These are phyloP conservation scores for Protodeltote pygarga DNA, from an alignment of 2,888 invertebrate genomes.

Conservation along the genomic window DNA sequence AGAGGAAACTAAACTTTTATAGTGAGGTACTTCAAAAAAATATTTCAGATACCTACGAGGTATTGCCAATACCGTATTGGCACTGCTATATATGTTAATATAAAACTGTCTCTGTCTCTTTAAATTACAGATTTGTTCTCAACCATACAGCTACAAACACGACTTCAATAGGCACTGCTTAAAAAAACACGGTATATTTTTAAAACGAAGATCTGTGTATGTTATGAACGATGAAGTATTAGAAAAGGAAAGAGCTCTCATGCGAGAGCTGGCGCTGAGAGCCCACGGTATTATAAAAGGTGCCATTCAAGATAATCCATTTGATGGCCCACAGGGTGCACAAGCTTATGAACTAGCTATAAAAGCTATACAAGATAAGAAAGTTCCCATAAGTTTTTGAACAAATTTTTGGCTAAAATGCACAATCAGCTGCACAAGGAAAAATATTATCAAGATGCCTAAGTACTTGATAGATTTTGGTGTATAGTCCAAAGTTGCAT, in stretches of 20 bases:
- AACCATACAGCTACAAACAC: conserved; percentile 76
- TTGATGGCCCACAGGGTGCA: conserved; percentile 63
- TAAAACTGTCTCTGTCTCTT: too few relatives aligned
- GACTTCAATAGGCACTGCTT: conserved; percentile 77
- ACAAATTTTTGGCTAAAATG: too few relatives aligned
- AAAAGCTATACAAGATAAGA: conserved; percentile 57
- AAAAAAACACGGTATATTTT: conserved; percentile 73
- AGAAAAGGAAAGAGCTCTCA: conserved; percentile 60
- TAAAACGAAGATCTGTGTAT: conserved; percentile 64
- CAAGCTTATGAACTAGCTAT: conserved; percentile 63
- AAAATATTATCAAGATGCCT: too few relatives aligned
- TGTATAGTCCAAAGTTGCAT: too few relatives aligned
- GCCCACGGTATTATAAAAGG: conserved; percentile 56
- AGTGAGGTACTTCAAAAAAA: too few relatives aligned
- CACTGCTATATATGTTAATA: too few relatives aligned
- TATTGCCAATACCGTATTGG: too few relatives aligned
- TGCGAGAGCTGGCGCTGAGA: conserved; percentile 62
- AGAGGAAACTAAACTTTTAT: too few relatives aligned
- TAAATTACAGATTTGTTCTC: conserved; percentile 70
- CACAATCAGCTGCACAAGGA: too few relatives aligned
- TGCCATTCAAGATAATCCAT: conserved; percentile 61
- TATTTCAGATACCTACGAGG: too few relatives aligned
- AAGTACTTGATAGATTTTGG: too few relatives aligned
- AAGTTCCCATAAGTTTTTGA: conserved; percentile 52
- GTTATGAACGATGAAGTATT: conserved; percentile 74